Evolutionary conservation across 2,888 invertebrate species (phyloP).

Genomic region (Tetranychus truncatus): DNA sequence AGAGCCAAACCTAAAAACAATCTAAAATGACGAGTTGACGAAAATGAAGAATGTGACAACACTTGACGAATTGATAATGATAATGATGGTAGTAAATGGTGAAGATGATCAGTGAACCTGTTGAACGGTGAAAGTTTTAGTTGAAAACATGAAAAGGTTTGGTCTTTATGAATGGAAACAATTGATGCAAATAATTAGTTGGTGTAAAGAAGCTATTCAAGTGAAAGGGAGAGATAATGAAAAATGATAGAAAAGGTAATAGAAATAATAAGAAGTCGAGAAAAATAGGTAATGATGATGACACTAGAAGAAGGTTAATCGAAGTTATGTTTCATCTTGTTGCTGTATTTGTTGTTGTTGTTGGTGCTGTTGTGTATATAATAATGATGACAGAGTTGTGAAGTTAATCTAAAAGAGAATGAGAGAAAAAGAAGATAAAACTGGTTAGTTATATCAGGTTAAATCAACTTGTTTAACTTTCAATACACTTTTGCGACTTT

Average conservation of each 20-base stretch:
- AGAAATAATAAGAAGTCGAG: background rate
- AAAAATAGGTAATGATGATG: background rate
- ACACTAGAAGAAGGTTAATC: background rate
- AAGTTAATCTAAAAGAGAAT: background rate
- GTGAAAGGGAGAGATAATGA: background rate
- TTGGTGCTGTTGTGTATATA: no score
- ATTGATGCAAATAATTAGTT: background rate
- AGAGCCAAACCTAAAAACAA: background rate
- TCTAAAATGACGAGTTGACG: background rate
- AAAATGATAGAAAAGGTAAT: background rate
- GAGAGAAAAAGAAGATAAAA: background rate
- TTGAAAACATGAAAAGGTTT: background rate
- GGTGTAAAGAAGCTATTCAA: background rate
- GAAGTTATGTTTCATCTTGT: background rate
- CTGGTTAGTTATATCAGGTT: background rate
- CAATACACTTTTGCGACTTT: background rate
- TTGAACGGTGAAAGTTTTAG: background rate
- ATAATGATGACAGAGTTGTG: background rate
- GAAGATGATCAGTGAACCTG: background rate
- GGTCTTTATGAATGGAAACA: background rate
- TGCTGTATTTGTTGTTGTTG: background rate
- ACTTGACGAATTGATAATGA: background rate
- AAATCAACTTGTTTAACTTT: background rate
- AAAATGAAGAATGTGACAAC: background rate
- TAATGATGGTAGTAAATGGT: background rate